Percentiles rank a stretch among this genome's conserved stretches.
phyloP scores from a whole-genome alignment of 1,140 invertebrate genomes.

The Agrypnia vestita region DNA sequence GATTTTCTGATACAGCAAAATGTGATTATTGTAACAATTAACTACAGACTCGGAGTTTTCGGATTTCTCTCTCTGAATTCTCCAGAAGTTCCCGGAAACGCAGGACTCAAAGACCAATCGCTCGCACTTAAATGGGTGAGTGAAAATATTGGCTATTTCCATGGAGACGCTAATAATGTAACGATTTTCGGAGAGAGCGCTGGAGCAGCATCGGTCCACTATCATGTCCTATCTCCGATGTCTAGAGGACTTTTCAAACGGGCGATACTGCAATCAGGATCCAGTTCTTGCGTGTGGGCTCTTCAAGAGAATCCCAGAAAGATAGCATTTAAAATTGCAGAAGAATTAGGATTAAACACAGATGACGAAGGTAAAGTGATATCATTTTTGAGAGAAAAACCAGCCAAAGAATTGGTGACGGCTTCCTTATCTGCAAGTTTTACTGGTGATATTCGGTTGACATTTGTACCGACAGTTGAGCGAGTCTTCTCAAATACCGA shows the following conservation, averaged over 20 bases:
- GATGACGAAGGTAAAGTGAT: neutral
- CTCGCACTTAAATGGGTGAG: slow-evolving; percentile 71
- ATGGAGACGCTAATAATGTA: slow-evolving; percentile 68
- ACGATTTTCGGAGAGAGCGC: slow-evolving; percentile 65
- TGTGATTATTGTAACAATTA: slow-evolving; percentile 70
- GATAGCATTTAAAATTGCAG: slow-evolving; percentile 54
- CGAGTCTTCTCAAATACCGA: neutral
- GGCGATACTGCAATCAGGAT: slow-evolving; percentile 77
- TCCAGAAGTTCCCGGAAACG: slow-evolving; percentile 63
- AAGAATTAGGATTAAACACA: neutral
- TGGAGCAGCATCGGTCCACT: slow-evolving; percentile 43
- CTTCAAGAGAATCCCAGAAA: slow-evolving; percentile 61
- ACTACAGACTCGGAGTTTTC: slow-evolving; percentile 70
- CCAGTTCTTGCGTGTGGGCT: slow-evolving; percentile 63
- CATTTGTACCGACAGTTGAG: neutral
- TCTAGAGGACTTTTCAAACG: slow-evolving; percentile 72
- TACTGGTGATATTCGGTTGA: neutral
- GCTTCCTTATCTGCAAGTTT: neutral
- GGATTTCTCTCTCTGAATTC: slow-evolving; percentile 75
- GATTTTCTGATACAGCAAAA: slow-evolving; percentile 69
- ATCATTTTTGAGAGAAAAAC: slow-evolving; percentile 55
- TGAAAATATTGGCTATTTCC: slow-evolving; percentile 67
- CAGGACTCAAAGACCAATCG: slow-evolving; percentile 59
- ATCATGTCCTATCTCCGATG: slow-evolving; percentile 66
- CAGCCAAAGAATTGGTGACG: neutral